Base-by-base conservation (phyloP, 2,113 vertebrate species). In the Panthera tigris region DNA sequence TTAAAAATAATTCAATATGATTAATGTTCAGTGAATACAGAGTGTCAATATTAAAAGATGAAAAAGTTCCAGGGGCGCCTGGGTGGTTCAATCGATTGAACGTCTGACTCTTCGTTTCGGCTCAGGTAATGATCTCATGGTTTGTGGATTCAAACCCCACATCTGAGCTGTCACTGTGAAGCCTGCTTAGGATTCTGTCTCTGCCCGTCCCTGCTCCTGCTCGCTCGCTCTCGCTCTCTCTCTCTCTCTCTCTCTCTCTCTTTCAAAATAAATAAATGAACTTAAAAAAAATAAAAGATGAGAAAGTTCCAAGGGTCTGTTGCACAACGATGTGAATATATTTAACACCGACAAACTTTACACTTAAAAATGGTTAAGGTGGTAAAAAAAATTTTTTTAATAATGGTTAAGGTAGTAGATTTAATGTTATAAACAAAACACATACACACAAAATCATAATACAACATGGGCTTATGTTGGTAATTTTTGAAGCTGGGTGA, bases 1-100 rank as follows among this genome's bases (percentile, higher is more conserved):
- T 83, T 93, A 79, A 87, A 96, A 94, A 69, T 86, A 92, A 93
- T 52, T 33, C 65, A 96, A 52, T 11, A 86, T 87, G 57, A 55
- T 66, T 88, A n/a, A 29, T 69, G 25, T 55, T 66, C 78, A 83
- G 27, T 83, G n/a, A 31, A 3, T 45, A 90, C 29, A 90, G 71
- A n/a, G 7, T 84, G 74, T 93, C 57, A 68, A 12, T 81, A 65
- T 55, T 87, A 92, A 81, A 87, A 87, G 15, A 5, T 76, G 16
- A 52, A 57, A 66, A 65, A 76, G 29, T 55, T 92, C 23, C 76
- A 74, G 55, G 48, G 29, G 57, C 8, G 18, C 57, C 57, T 61
- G 57, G 8, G 19, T 61, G 57, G 57, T 21, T 61, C 57, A 61
- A 23, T 61, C 5, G 57, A 61, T 61, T 61, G 57, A 61, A 21